phyloP scores from a whole-genome alignment of 2,888 invertebrate species.

The Dicyrtomina minuta region DNA sequence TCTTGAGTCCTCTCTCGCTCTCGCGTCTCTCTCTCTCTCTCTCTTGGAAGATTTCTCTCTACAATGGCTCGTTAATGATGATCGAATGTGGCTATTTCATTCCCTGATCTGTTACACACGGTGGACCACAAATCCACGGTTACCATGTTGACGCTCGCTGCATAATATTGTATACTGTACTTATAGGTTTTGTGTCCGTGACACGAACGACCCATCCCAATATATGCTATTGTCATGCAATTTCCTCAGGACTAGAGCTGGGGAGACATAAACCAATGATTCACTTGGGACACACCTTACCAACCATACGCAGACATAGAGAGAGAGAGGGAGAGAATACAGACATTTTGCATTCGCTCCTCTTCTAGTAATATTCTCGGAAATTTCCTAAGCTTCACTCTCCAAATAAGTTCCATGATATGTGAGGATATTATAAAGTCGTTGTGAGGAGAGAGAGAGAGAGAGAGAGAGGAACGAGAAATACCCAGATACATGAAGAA shows the following conservation, averaged over 20 bases:
- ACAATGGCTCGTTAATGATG: slow-evolving; percentile 52
- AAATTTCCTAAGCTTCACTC: slow-evolving; percentile 9
- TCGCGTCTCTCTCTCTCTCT: slow-evolving; percentile 23
- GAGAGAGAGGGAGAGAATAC: neutral
- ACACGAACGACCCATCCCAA: slow-evolving; percentile 17
- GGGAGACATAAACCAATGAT: slow-evolving; percentile 47
- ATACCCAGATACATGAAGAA: slow-evolving; percentile 22
- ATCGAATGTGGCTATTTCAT: slow-evolving; percentile 47
- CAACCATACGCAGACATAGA: neutral
- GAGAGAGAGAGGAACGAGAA: neutral
- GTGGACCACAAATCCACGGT: slow-evolving; percentile 12
- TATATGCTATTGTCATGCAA: slow-evolving; percentile 50
- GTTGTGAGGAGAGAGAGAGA: neutral
- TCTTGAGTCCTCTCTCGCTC: slow-evolving; percentile 27
- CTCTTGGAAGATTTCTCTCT: slow-evolving; percentile 28
- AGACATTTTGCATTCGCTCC: slow-evolving; percentile 15
- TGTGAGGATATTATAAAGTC: neutral
- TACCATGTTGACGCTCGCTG: slow-evolving; percentile 12
- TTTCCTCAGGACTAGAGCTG: slow-evolving; percentile 45
- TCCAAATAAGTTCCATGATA: neutral
- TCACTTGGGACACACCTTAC: slow-evolving; percentile 49
- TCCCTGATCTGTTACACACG: slow-evolving; percentile 26
- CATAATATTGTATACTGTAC: neutral
- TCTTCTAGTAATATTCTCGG: slow-evolving; percentile 18
- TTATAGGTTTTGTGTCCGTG: neutral